Evolutionary conservation across 2,113 vertebrate species (phyloP).

Genomic region (Ailuropoda melanoleuca): DNA sequence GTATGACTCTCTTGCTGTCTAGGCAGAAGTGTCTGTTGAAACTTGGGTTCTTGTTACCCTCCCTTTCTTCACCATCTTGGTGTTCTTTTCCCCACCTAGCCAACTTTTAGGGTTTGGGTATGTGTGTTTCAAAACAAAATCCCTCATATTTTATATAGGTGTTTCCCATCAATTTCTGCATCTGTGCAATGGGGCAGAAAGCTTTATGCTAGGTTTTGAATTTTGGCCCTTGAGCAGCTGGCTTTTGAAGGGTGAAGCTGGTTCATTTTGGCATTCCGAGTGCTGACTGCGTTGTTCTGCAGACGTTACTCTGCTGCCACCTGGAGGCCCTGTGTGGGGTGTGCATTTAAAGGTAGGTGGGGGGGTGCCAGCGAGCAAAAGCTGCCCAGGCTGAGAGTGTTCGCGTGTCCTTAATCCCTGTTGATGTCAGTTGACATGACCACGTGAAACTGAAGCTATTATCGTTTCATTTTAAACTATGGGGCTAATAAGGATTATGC

Average conservation of each 20-base stretch:
- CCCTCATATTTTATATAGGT: background rate
- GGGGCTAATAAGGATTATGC: background rate
- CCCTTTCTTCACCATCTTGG: fast-evolving
- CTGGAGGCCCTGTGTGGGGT: background rate
- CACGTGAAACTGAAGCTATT: background rate
- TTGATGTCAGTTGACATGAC: background rate
- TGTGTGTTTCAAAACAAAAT: background rate
- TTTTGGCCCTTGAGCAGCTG: background rate
- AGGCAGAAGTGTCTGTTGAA: background rate
- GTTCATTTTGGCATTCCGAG: fast-evolving
- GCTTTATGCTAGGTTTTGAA: background rate
- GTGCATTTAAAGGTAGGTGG: background rate
- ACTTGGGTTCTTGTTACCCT: background rate
- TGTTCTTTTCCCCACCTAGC: background rate
- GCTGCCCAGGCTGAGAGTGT: no score
- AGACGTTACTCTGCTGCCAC: conserved; percentile 54
- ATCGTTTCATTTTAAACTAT: background rate
- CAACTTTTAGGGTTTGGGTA: background rate
- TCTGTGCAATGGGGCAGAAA: background rate
- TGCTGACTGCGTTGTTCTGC: background rate
- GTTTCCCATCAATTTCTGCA: background rate
- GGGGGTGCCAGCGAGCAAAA: fast-evolving
- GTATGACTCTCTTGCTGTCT: background rate
- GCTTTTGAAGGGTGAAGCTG: background rate
- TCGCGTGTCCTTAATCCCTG: no score